Evolutionary conservation across 2,888 invertebrate genomes (phyloP).

Genomic region (Apoderus coryli): DNA sequence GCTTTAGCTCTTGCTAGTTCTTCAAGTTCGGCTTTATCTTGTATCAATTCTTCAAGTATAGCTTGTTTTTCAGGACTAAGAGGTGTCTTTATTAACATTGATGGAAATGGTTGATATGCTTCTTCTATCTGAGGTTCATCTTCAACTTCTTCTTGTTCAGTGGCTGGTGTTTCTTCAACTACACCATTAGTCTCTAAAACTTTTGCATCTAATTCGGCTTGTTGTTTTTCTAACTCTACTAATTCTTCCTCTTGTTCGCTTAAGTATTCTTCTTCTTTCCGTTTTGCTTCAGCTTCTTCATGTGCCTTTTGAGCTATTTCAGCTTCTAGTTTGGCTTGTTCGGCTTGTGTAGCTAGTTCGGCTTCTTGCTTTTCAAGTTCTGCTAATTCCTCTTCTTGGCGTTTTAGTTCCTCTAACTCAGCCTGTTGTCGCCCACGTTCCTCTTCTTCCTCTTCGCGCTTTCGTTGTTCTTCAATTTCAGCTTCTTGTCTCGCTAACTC

Average conservation of each 20-base stretch:
- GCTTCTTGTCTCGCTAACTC: slow-evolving; percentile 42
- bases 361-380: slow-evolving; percentile 38
- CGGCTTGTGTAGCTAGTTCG: slow-evolving; percentile 34
- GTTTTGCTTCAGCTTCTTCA: slow-evolving; percentile 37
- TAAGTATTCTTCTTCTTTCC: slow-evolving; percentile 32
- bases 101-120: slow-evolving; percentile 28
- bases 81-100: slow-evolving; percentile 39
- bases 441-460: slow-evolving; percentile 43
- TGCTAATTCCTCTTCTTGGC: slow-evolving; percentile 45
- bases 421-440: slow-evolving; percentile 39
- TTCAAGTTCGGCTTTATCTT: slow-evolving; percentile 26
- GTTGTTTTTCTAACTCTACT: slow-evolving; percentile 1
- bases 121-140: slow-evolving; percentile 36
- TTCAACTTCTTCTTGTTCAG: slow-evolving; percentile 22
- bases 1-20: slow-evolving; percentile 25
- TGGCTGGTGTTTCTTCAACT: slow-evolving; percentile 14
- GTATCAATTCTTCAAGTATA: slow-evolving; percentile 24
- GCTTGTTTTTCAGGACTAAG: slow-evolving; percentile 22
- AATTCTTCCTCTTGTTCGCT: slow-evolving; percentile 8
- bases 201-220: slow-evolving; percentile 13
- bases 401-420: slow-evolving; percentile 41
- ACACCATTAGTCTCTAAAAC: slow-evolving; percentile 24
- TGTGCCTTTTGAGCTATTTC: slow-evolving; percentile 41
- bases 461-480: slow-evolving; percentile 44
- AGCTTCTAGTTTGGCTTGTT: slow-evolving; percentile 36